Evolutionary conservation across 2,113 vertebrate genomes (phyloP).

Genomic region (Alces alces): DNA sequence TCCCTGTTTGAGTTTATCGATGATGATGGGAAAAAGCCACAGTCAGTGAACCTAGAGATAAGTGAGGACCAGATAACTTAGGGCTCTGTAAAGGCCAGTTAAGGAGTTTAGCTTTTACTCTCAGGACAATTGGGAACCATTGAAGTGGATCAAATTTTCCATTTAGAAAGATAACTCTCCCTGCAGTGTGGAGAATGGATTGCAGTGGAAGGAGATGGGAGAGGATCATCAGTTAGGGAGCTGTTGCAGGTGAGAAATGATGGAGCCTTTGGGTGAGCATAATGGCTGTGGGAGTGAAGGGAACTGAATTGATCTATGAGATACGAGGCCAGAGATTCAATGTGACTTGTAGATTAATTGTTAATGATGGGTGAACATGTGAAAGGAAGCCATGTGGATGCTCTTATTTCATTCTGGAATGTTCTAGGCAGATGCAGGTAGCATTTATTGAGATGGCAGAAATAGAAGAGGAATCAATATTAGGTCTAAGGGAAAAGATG

Average conservation of each 20-base stretch:
- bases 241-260: neutral
- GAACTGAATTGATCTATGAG: neutral
- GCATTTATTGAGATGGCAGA: neutral
- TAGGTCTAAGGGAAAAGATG: neutral
- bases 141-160: slow-evolving; percentile 68
- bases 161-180: slow-evolving; percentile 61
- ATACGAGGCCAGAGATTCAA: too few relatives aligned
- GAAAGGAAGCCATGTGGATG: neutral
- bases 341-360: neutral
- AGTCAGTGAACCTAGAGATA: slow-evolving; percentile 2
- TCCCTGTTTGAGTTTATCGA: neutral
- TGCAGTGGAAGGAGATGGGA: neutral
- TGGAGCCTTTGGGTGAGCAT: neutral
- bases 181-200: slow-evolving; percentile 63
- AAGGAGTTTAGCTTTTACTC: slow-evolving; percentile 57
- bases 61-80: neutral
- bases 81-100: slow-evolving; percentile 42
- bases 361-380: neutral
- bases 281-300: neutral
- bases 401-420: neutral
- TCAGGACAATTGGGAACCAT: slow-evolving; percentile 57
- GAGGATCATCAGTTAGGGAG: neutral
- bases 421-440: neutral
- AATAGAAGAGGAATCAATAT: neutral
- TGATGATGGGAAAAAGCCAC: neutral